Evolutionary conservation across 1,140 invertebrate species (phyloP).

Genomic region (Phthorimaea operculella): DNA sequence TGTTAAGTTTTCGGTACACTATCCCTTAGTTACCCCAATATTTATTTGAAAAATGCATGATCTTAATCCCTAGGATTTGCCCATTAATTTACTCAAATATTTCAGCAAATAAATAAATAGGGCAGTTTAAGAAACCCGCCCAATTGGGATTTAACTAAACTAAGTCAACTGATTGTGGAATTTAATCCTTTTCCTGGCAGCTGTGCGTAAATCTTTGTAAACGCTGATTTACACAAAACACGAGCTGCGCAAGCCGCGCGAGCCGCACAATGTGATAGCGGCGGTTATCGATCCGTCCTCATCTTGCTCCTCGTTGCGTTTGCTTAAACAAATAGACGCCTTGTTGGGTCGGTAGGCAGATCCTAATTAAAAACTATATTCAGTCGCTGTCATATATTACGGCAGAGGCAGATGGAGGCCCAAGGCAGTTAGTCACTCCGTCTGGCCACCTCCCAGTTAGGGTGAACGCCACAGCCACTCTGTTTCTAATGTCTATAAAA

Average conservation of each 20-base stretch:
- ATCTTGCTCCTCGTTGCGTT: conserved; percentile 35
- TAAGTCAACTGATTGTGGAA: background rate
- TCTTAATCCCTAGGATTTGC: too few species aligned
- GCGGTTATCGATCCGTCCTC: conserved; percentile 39
- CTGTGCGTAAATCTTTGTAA: background rate
- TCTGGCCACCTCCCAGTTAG: conserved; percentile 32
- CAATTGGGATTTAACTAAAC: background rate
- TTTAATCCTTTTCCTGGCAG: background rate
- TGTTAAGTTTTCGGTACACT: too few species aligned
- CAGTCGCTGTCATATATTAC: conserved; percentile 47
- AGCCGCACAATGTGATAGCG: conserved; percentile 31
- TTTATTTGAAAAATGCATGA: too few species aligned
- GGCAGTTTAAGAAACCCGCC: too few species aligned
- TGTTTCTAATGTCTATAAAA: too few species aligned
- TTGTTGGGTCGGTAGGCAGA: conserved; percentile 47
- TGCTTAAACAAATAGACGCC: conserved; percentile 56
- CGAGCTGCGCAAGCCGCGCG: background rate
- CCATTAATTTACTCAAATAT: too few species aligned
- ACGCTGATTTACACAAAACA: background rate
- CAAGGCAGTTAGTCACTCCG: conserved; percentile 38
- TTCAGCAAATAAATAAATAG: too few species aligned
- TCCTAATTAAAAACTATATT: conserved; percentile 62
- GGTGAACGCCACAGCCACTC: too few species aligned
- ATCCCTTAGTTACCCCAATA: too few species aligned
- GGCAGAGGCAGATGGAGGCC: conserved; percentile 31